phyloP scores from a whole-genome alignment of 1,140 invertebrate species.

The roundworm (Caenorhabditis elegans) region DNA sequence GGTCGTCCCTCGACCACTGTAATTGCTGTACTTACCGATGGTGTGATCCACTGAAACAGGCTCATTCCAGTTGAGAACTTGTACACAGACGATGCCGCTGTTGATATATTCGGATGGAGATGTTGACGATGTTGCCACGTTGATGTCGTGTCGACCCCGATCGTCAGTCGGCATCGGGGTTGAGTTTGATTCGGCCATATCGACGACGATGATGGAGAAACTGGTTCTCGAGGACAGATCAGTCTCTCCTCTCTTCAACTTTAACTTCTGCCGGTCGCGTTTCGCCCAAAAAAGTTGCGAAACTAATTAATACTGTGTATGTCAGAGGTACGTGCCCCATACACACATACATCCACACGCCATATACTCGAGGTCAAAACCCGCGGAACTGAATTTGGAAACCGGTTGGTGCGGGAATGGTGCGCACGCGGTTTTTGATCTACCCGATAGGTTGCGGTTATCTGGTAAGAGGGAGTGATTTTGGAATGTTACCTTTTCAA shows the following conservation, averaged over 20 bases:
- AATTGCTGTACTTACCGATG: neutral
- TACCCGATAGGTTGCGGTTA: neutral
- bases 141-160: neutral
- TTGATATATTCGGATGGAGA: neutral
- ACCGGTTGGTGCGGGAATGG: neutral
- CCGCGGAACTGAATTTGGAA: conserved; percentile 5
- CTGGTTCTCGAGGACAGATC: conserved; percentile 32
- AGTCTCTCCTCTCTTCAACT: neutral
- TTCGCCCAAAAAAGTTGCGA: conserved; percentile 17
- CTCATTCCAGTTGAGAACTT: neutral
- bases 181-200: conserved; percentile 27
- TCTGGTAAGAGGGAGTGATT: neutral
- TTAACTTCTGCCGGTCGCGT: neutral
- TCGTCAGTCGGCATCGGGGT: conserved; percentile 27
- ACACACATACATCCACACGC: neutral
- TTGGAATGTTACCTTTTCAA: neutral
- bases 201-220: conserved; percentile 10
- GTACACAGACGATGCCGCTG: neutral
- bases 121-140: neutral
- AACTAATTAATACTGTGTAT: conserved; percentile 26
- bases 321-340: neutral
- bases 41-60: neutral
- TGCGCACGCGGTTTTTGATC: neutral
- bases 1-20: neutral
- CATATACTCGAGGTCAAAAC: neutral